Percentiles rank a stretch among this genome's conserved stretches.
Conservation (phyloP, 2,888 invertebrate genomes). For the Protodeltote pygarga region DNA sequence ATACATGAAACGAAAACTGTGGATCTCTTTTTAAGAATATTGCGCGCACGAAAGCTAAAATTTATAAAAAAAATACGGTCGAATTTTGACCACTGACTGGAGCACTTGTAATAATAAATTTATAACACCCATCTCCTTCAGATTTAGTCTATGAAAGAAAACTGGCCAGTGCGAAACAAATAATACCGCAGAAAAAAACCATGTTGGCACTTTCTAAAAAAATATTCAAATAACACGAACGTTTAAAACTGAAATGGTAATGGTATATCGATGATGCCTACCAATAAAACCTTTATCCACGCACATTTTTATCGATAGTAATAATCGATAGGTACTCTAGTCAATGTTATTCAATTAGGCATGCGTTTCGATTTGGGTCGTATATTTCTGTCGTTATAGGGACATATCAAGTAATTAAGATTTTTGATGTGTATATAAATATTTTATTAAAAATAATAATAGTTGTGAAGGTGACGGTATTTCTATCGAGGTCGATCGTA, state of each 20-base stretch:
- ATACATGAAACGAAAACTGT: no score
- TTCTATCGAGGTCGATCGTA: conserved; percentile 38
- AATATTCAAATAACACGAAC: conserved; percentile 27
- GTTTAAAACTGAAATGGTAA: conserved; percentile 47
- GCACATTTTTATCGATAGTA: conserved; percentile 62
- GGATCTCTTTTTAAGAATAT: no score
- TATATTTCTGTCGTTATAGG: conserved; percentile 55
- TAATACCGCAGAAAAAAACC: not conserved
- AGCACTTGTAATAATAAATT: no score
- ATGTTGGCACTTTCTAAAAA: conserved; percentile 47
- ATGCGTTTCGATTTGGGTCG: conserved; percentile 57
- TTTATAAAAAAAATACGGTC: no score
- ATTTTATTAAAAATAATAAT: conserved; percentile 39
- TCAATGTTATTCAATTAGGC: conserved; percentile 74
- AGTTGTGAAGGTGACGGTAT: conserved; percentile 34
- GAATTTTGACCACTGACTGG: no score
- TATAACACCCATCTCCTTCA: no score
- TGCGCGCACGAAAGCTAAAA: no score
- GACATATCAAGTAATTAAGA: conserved; percentile 49
- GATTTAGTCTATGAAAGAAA: conserved; percentile 23
- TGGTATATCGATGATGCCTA: conserved; percentile 60
- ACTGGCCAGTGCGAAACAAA: conserved; percentile 7
- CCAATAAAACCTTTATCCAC: conserved; percentile 67
- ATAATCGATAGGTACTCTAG: conserved; percentile 56
- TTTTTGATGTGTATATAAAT: conserved; percentile 34